Evolutionary conservation across 2,888 invertebrate genomes (phyloP).

Genomic region (Julus scanicus): DNA sequence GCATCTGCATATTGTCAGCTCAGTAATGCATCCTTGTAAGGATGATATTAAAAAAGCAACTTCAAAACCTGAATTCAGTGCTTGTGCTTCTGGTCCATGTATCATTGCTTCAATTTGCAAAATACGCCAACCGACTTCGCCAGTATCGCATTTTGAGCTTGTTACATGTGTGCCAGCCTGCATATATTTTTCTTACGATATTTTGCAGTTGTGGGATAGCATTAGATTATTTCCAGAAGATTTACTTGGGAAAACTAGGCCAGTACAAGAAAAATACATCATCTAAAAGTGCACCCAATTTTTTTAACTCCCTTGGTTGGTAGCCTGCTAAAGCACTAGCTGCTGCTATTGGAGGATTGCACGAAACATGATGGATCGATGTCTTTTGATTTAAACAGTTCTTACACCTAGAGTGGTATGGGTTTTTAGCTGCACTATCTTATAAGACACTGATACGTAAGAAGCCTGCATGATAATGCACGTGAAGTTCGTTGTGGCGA

Average conservation of each 20-base stretch:
- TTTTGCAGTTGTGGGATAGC: not conserved
- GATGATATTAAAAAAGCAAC: slow-evolving; percentile 14
- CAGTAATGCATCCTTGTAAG: not conserved
- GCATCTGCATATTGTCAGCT: not conserved
- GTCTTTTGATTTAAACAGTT: slow-evolving; percentile 42
- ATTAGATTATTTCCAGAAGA: slow-evolving; percentile 42
- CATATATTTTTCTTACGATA: not conserved
- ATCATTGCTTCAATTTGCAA: not conserved
- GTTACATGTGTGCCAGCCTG: not conserved
- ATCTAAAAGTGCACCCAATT: not conserved
- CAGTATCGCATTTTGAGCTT: not conserved
- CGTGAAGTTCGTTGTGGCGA: not conserved
- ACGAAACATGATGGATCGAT: slow-evolving; percentile 20
- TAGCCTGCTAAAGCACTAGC: not conserved
- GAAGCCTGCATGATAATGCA: not conserved
- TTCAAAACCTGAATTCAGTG: not conserved
- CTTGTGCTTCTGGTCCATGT: not conserved
- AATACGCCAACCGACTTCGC: not conserved
- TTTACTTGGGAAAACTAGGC: slow-evolving; percentile 17
- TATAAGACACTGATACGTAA: not conserved
- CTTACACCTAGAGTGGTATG: slow-evolving; percentile 39
- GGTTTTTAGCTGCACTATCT: not conserved
- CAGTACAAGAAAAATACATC: slow-evolving; percentile 36
- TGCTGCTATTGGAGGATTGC: not conserved
- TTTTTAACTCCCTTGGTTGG: not conserved